Percentiles rank a stretch among this genome's conserved stretches.
These are phyloP conservation scores for Gila robusta DNA, from an alignment of 2,797 vertebrate species.

Conservation along the genomic window DNA sequence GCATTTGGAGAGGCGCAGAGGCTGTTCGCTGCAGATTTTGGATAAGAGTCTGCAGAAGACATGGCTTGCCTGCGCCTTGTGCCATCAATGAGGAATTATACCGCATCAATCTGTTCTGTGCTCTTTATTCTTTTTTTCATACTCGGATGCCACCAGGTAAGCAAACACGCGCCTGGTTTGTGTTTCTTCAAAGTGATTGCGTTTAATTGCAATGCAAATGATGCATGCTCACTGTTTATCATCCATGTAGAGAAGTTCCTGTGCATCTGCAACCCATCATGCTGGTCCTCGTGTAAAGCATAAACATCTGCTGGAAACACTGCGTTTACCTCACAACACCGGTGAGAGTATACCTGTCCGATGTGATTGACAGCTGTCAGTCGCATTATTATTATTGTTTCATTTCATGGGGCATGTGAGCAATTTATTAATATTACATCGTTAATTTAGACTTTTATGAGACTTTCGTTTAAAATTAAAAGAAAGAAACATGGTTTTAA, in stretches of 20 bases:
- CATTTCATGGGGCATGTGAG: neutral
- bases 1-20: conserved; percentile 29
- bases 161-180: conserved; percentile 45
- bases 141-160: conserved; percentile 71
- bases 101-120: conserved; percentile 30
- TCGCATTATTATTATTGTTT: neutral
- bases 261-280: conserved; percentile 18
- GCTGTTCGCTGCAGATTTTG: conserved; percentile 28
- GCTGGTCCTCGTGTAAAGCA: conserved; percentile 50
- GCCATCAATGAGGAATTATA: conserved; percentile 58
- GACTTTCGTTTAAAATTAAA: neutral
- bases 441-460: neutral
- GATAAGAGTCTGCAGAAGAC: conserved; percentile 58
- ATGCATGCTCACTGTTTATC: conserved; percentile 30
- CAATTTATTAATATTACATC: neutral
- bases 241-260: conserved; percentile 43
- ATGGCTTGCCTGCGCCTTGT: conserved; percentile 67
- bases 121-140: conserved; percentile 67
- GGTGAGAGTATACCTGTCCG: conserved; percentile 66
- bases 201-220: conserved; percentile 11
- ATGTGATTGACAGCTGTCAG: conserved; percentile 21
- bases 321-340: conserved; percentile 77
- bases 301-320: conserved; percentile 70
- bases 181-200: neutral
- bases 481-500: neutral